Conservation (phyloP, 2,888 invertebrate species). For the Synanthedon formicaeformis region DNA sequence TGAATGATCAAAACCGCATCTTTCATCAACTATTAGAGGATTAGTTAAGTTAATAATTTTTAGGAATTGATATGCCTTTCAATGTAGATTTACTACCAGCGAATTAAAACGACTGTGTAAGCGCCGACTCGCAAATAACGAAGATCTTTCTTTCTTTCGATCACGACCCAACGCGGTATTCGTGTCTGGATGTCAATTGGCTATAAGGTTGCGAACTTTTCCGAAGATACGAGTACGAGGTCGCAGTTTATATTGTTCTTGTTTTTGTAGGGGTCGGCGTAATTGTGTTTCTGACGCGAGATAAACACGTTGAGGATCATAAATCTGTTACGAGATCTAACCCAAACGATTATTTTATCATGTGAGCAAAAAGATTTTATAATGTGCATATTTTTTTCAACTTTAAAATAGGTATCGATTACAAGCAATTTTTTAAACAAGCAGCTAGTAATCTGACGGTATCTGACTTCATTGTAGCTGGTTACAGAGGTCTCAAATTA, state of each 20-base stretch:
- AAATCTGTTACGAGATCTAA: slow-evolving; percentile 8
- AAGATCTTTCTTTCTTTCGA: slow-evolving; percentile 41
- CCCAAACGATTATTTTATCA: neutral
- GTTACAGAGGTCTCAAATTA: too few species aligned
- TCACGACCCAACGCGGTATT: slow-evolving; percentile 52
- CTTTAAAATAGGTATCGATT: too few species aligned
- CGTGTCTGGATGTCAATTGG: slow-evolving; percentile 64
- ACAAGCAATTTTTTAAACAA: too few species aligned
- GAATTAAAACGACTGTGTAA: neutral
- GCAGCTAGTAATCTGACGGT: too few species aligned
- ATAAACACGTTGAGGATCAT: slow-evolving; percentile 23
- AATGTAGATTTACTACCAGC: neutral
- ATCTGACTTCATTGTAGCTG: too few species aligned
- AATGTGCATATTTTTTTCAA: neutral
- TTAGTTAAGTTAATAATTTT: too few species aligned
- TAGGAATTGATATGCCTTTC: slow-evolving; percentile 14
- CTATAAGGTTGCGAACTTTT: slow-evolving; percentile 54
- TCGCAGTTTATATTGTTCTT: slow-evolving; percentile 30
- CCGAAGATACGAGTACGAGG: slow-evolving; percentile 19
- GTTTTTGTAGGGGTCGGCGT: slow-evolving; percentile 27
- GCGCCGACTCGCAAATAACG: slow-evolving; percentile 3
- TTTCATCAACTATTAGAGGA: too few species aligned
- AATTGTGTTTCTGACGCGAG: slow-evolving; percentile 32
- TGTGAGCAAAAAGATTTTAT: neutral
- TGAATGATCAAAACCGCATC: too few species aligned